Conservation (phyloP, 2,113 vertebrate genomes). For the Rhynchomys soricoides region DNA sequence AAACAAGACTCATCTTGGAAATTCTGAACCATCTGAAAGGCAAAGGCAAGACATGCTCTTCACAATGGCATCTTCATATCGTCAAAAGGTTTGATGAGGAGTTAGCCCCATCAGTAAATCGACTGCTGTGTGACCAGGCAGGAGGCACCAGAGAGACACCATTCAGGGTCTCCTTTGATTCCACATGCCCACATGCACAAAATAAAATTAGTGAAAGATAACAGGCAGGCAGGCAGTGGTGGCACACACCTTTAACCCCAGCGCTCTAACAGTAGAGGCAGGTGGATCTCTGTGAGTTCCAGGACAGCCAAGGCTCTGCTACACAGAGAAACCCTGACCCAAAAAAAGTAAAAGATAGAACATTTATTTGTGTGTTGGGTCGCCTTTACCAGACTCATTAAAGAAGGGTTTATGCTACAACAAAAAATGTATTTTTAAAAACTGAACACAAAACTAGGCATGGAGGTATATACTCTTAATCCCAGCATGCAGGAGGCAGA, state of each 20-base stretch:
- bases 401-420: background rate
- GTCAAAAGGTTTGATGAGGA: background rate
- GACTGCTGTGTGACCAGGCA: background rate
- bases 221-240: background rate
- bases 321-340: background rate
- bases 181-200: background rate
- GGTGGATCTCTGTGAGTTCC: background rate
- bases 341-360: background rate
- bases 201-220: background rate
- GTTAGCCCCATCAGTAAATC: background rate
- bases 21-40: constrained; percentile 95
- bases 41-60: constrained; percentile 28
- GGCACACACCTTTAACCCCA: background rate
- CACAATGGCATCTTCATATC: background rate
- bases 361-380: background rate
- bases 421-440: background rate
- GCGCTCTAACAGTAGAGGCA: background rate
- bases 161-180: fast-evolving
- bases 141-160: background rate
- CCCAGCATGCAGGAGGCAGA: background rate
- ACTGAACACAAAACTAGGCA: background rate
- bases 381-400: background rate
- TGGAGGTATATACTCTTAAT: background rate
- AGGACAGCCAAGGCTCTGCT: background rate
- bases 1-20: constrained; percentile 95